A percentile compares a stretch with the other conserved stretches of the same genome.
These are phyloP conservation scores for Drosophila grimshawi DNA, from an alignment of 1,140 invertebrate species.

Conservation along the genomic window DNA sequence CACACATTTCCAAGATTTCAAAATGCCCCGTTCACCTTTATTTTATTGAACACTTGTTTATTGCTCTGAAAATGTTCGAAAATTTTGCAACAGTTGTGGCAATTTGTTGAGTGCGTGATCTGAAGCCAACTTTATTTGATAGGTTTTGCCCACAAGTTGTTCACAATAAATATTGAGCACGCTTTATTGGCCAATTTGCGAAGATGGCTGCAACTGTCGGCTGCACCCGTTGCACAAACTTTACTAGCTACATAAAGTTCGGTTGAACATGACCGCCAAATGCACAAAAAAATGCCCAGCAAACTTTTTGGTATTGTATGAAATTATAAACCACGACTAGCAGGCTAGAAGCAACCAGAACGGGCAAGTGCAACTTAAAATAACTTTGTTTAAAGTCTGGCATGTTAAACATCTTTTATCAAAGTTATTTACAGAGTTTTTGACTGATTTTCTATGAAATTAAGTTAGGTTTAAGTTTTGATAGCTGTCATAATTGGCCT, in stretches of 20 bases:
- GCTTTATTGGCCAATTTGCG: slow-evolving; percentile 77
- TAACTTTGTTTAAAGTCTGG: background rate
- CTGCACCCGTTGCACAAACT: slow-evolving; percentile 36
- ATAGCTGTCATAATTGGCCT: too few relatives aligned
- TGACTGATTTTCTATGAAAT: too few relatives aligned
- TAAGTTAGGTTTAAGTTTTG: too few relatives aligned
- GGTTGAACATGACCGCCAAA: slow-evolving; percentile 12
- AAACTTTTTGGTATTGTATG: slow-evolving; percentile 5
- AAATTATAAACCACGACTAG: background rate
- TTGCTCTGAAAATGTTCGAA: slow-evolving; percentile 33
- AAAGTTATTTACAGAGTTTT: too few relatives aligned
- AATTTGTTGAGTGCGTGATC: slow-evolving; percentile 19
- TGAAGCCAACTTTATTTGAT: slow-evolving; percentile 41
- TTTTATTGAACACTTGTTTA: slow-evolving; percentile 10
- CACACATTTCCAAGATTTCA: background rate
- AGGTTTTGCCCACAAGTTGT: slow-evolving; percentile 73
- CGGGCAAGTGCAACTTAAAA: background rate
- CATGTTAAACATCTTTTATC: background rate
- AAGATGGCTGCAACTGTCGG: slow-evolving; percentile 35
- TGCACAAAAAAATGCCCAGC: background rate
- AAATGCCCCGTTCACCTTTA: background rate
- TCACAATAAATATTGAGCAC: slow-evolving; percentile 60
- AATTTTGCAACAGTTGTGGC: slow-evolving; percentile 43
- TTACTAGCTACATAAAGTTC: slow-evolving; percentile 26
- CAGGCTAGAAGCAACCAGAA: background rate